Conservation (phyloP, 1,140 invertebrate species). For the Cyphomyrmex costatus region DNA sequence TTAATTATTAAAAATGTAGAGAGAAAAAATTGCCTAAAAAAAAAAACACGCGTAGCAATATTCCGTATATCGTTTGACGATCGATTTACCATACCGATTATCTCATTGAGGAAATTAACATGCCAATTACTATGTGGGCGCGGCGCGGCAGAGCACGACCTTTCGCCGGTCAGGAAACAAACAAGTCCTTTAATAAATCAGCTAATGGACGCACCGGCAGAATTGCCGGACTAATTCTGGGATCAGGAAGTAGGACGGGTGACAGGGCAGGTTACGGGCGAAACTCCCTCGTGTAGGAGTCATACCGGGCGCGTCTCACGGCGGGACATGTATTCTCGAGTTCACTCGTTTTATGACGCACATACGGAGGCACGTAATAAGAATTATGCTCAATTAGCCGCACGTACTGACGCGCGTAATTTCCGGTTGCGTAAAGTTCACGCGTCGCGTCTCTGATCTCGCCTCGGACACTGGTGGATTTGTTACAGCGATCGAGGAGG, state of each 20-base stretch:
- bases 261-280: slow-evolving; percentile 4
- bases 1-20: not conserved
- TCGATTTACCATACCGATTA: slow-evolving; percentile 67
- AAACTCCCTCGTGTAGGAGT: slow-evolving; percentile 41
- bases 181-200: slow-evolving; percentile 73
- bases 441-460: not conserved
- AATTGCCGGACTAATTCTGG: slow-evolving; percentile 57
- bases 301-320: not conserved
- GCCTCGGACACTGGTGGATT: not conserved
- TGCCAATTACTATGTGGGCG: slow-evolving; percentile 72
- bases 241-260: slow-evolving; percentile 52
- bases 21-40: not conserved
- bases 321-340: not conserved
- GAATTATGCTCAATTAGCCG: slow-evolving; percentile 75
- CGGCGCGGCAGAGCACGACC: slow-evolving; percentile 36
- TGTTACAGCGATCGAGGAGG: not conserved
- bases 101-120: slow-evolving; percentile 66
- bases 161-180: slow-evolving; percentile 37
- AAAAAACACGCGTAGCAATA: too few relatives aligned
- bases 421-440: slow-evolving; percentile 67
- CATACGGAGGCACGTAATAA: slow-evolving; percentile 72
- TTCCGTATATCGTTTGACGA: slow-evolving; percentile 53
- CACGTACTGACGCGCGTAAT: slow-evolving; percentile 51
- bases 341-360: slow-evolving; percentile 59
- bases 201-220: slow-evolving; percentile 57